These are phyloP conservation scores for Drosophila murphyi DNA, from an alignment of 1,140 invertebrate genomes.

Conservation along the genomic window DNA sequence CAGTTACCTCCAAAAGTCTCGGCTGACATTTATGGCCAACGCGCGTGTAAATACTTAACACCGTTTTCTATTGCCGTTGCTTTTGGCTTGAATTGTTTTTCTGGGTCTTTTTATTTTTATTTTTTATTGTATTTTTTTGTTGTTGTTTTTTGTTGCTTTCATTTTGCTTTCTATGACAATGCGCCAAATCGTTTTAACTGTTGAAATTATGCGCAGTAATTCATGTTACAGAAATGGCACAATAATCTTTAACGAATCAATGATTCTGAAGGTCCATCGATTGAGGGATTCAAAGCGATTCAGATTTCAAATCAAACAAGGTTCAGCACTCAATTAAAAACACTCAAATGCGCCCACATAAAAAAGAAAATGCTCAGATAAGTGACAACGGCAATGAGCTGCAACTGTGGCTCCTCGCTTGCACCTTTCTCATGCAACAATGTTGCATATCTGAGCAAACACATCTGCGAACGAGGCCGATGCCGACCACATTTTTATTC, in stretches of 20 bases:
- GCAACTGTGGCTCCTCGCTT: slow-evolving; percentile 9
- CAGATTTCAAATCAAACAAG: slow-evolving; percentile 2
- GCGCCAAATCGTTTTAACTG: slow-evolving; percentile 66
- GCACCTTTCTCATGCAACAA: slow-evolving; percentile 74
- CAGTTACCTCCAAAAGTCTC: slow-evolving; percentile 26
- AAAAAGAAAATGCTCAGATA: slow-evolving; percentile 35
- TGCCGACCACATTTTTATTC: slow-evolving; percentile 49
- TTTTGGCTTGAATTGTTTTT: slow-evolving; percentile 7
- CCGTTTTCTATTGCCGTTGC: slow-evolving; percentile 61
- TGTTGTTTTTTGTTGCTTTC: slow-evolving; percentile 49
- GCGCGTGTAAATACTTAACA: slow-evolving; percentile 83
- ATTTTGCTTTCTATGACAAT: slow-evolving; percentile 71
- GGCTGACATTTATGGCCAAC: slow-evolving; percentile 51
- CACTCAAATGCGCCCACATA: slow-evolving; percentile 11
- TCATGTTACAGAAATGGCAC: slow-evolving; percentile 53
- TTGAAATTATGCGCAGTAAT: slow-evolving; percentile 71
- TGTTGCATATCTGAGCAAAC: slow-evolving; percentile 67
- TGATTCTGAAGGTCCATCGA: slow-evolving; percentile 9
- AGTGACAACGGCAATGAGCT: slow-evolving; percentile 1
- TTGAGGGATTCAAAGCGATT: slow-evolving; percentile 18
- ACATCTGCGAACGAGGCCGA: slow-evolving; percentile 52
- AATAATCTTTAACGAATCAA: slow-evolving; percentile 15
- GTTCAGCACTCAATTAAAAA: slow-evolving; percentile 64
- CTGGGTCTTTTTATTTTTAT: background rate
- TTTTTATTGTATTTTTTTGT: slow-evolving; percentile 3